phyloP scores from a whole-genome alignment of 2,113 vertebrate genomes.

The Myrmecobius fasciatus region DNA sequence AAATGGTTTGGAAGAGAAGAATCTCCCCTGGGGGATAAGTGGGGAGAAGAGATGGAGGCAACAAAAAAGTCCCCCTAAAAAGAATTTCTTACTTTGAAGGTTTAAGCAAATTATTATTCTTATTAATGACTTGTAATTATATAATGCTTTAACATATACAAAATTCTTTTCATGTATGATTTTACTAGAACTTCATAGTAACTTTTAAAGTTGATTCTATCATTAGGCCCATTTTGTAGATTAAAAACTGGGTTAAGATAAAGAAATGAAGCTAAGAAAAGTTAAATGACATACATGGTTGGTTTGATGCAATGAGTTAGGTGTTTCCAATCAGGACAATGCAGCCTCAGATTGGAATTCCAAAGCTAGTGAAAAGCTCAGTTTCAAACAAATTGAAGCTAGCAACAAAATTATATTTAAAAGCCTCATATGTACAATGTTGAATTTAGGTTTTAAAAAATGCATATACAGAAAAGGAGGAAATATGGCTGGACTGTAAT shows the following conservation, averaged over 20 bases:
- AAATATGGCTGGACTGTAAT: not conserved
- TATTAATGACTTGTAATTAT: not conserved
- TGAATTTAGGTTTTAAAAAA: not conserved
- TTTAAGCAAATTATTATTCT: slow-evolving; percentile 28
- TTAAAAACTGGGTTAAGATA: not conserved
- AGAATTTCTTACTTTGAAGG: not conserved
- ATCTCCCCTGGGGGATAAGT: not conserved
- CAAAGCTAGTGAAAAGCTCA: not conserved
- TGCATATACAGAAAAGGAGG: not conserved
- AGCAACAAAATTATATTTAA: not conserved
- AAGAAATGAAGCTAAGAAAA: not conserved
- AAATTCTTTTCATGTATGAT: not conserved
- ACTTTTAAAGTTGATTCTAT: not conserved
- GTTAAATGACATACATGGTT: not conserved
- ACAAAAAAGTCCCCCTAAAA: not conserved
- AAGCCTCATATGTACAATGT: not conserved
- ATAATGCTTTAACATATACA: not conserved
- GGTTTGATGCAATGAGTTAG: not conserved
- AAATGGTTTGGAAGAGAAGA: slow-evolving; percentile 29
- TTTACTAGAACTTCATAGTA: not conserved
- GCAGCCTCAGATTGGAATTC: not conserved
- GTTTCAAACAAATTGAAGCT: not conserved
- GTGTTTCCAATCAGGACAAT: not conserved
- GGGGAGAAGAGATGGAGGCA: not conserved
- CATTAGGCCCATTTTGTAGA: not conserved